Base-by-base conservation (phyloP, 2,888 invertebrate genomes). In the Acholoe squamosa region DNA sequence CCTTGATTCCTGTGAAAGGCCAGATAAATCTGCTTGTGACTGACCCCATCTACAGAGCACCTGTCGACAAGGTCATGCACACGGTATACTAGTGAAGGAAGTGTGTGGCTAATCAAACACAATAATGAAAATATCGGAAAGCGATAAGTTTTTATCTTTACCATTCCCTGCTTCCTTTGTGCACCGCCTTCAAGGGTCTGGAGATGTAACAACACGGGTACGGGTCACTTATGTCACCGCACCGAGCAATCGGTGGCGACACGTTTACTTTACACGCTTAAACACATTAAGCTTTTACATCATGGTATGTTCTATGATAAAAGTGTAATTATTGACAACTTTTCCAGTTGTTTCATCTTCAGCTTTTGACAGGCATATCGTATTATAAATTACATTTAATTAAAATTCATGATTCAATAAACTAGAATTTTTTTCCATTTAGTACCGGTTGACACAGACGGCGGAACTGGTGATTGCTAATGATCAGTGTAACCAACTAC, bases 121-220 rank as follows among this genome's bases (percentile, higher is more conserved):
- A 71, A 76, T 28, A 31, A 31, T 28, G 34, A 34, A 80, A 14
- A 80, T 33, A 43, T 80, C 80, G 19, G 80, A 71, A 25, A 80
- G 80, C 80, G 86, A 86, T 54, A 86, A 86, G 86, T 84, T 84
- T 31, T 25, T 86, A 12, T 19, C 54, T 52, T 86, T 86, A 86
- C 86, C 86, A 86, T 86, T 86, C 86, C 86, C 86, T 86, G 86
- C 54, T 86, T 86, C 86, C 54, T 52, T 31, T 86, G 86, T 5
- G 56, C 86, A 54, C 54, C 86, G 86, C 86, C 86, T 56, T 86
- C 86, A 86, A 86, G 86, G 52, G 86, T 86, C 86, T 86, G 86
- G 52, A 56, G 86, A 54, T 51, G 86, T 25, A 86, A 86, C 56
- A 86, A 86, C 43, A 43, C 5, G 43, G 86, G 86, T 56, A 22